Base-by-base conservation (phyloP, 2,888 invertebrate species). In the Ametastegia equiseti region DNA sequence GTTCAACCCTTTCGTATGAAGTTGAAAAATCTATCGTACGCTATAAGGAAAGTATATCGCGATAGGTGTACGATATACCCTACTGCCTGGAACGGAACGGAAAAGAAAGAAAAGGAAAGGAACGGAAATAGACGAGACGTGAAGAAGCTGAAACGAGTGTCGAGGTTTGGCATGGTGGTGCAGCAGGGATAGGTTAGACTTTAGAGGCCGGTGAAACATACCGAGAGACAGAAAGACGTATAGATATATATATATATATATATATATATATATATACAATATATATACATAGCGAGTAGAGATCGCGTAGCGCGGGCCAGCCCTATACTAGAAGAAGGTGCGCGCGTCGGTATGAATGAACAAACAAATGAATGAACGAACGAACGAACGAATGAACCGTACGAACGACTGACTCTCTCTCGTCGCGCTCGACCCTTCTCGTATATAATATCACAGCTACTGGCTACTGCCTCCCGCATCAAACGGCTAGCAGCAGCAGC, bases 331-430 rank as follows among this genome's bases (percentile, higher is more conserved):
- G 60, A 54, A 57, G 60, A 54, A 69, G 60, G 69, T 67, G 77
- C 82, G 82, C 77, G 67, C 73, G 42, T 63, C 81, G 65, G 42
- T 85, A 89, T 88, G 89, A 89, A 89, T 89, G 89, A 89, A 89
- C 85, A 85, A 86, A 81, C 85, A 69, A 80, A 80, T 67, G 80
- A 80, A 80, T 84, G 86, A 87, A 83, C 80, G 82, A 81, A 69
- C 79, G 80, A 83, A 82, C 45, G 73, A 47, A 75, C 27, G 36
- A 78, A 73, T 7, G 50, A 73, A 73, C n/a, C n/a, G 33, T 27
- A 15, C 45, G 45, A 45, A n/a, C 71, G 27, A 39, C n/a, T 39
- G 36, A n/a, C 15, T 45, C 71, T 13, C 27, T n/a, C n/a, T n/a
- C 45, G 71, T 45, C 47, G 45, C n/a, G n/a, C 33, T 45, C 54